phyloP scores from a whole-genome alignment of 2,797 vertebrate species.

The Smutsia temminckii region DNA sequence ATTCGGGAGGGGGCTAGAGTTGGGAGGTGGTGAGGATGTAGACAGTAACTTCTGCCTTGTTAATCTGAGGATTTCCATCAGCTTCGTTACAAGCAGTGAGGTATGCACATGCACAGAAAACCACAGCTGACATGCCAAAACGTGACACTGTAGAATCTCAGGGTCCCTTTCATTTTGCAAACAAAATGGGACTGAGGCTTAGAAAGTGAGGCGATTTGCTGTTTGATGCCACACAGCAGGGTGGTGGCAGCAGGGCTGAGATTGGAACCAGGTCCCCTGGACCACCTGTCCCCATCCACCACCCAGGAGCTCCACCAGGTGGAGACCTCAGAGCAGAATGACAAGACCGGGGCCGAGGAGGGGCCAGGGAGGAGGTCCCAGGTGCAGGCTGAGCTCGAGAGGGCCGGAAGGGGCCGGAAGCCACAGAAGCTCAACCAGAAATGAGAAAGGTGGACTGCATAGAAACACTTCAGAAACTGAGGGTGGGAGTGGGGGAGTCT shows the following conservation, averaged over 20 bases:
- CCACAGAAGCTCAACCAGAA: not conserved
- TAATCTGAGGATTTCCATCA: not conserved
- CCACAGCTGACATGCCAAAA: not conserved
- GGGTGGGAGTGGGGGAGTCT: not conserved
- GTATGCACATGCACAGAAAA: not conserved
- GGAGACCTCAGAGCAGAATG: not conserved
- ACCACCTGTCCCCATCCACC: not conserved
- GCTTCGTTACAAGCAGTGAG: not conserved
- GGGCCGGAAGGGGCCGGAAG: not conserved
- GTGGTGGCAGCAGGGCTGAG: not conserved
- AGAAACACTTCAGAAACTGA: not conserved
- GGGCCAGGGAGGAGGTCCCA: not conserved
- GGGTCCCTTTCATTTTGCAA: not conserved
- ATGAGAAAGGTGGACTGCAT: accelerated
- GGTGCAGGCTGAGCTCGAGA: not conserved
- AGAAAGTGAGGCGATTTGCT: not conserved
- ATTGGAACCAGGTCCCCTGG: not conserved
- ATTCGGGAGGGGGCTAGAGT: not conserved
- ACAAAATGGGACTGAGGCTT: not conserved
- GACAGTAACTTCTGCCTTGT: not conserved
- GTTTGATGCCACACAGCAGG: not conserved
- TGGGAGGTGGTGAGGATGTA: no score
- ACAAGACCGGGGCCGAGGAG: no score
- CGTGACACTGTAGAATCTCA: not conserved
- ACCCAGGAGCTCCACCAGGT: not conserved